Evolutionary conservation across 2,888 invertebrate species (phyloP).

Genomic region (Mycalesis mineus): DNA sequence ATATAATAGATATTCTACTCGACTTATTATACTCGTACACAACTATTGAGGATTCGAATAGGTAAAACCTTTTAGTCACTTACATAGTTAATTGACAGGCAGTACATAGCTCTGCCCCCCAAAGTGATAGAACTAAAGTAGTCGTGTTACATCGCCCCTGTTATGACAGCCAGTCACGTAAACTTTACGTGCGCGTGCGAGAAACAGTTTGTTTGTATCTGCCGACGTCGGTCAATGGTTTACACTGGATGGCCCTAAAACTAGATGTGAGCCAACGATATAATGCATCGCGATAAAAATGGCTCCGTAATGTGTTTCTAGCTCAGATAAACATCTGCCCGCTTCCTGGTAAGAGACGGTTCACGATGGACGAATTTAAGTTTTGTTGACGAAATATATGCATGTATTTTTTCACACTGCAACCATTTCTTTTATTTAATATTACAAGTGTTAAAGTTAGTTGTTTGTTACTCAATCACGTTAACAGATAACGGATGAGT

Average conservation of each 20-base stretch:
- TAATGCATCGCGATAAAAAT: constrained; percentile 30
- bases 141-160: constrained; percentile 35
- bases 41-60: background rate
- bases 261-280: constrained; percentile 13
- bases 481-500: no score
- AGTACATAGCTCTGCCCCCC: background rate
- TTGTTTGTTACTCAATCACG: no score
- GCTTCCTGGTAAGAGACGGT: constrained; percentile 16
- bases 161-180: constrained; percentile 67
- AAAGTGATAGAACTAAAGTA: constrained; percentile 13
- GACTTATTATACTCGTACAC: no score
- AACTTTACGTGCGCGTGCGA: constrained; percentile 57
- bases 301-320: constrained; percentile 12
- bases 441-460: no score
- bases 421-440: no score
- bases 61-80: background rate
- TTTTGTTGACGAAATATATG: background rate
- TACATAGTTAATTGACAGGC: background rate
- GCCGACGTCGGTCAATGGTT: constrained; percentile 37
- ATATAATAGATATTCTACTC: no score
- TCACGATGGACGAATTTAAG: background rate
- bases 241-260: constrained; percentile 30
- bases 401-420: background rate
- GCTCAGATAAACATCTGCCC: constrained; percentile 34
- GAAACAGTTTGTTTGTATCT: constrained; percentile 56